Base-by-base conservation (phyloP, 2,888 invertebrate species). In the Amitus sp. region DNA sequence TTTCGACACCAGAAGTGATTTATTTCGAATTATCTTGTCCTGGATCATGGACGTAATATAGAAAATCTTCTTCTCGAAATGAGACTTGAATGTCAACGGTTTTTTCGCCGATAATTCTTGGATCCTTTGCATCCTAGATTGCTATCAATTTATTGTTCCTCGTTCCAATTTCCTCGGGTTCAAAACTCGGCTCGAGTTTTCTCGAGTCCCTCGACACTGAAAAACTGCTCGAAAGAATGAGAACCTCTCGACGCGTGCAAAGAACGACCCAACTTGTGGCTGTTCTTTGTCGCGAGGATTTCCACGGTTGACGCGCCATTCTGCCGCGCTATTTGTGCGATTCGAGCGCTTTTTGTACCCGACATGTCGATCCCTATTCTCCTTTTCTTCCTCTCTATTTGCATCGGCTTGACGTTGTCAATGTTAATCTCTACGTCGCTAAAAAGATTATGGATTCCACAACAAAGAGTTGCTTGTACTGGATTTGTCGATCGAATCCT, bases 331-430 rank as follows among this genome's bases (percentile, higher is more conserved):
- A 43, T 52, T 58, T 52, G 58, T 43, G 43, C 34, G 58, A 53
- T 42, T 39, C 45, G 47, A 49, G 49, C 34, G 48, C 39, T 48
- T 40, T 53, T 59, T 59, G 53, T 59, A 20, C 46, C 48, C 30
- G 45, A 48, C 47, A 37, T 43, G 57, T 47, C 33, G 50, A 51
- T 40, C 47, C 40, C 46, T 23, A 18, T 50, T 39, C 46, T 57
- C 42, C 19, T n/a, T 56, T 27, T 20, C 50, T 28, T 34, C 28
- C 18, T 47, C 28, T 12, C 47, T 57, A 51, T 51, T 57, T 51
- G 57, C 51, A 51, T 57, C 42, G 51, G 51, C n/a, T 57, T 47
- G 47, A 46, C 39, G 47, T 57, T 51, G 46, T 47, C 57, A 42
- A 47, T 34, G 46, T 46, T 50, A 56, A 56, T 56, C 43, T 56